A percentile compares a stretch with the other conserved stretches of the same genome.
Conservation (phyloP, 37 sponge, comb jelly and placozoan genomes). For the Oscarella lobularis region DNA sequence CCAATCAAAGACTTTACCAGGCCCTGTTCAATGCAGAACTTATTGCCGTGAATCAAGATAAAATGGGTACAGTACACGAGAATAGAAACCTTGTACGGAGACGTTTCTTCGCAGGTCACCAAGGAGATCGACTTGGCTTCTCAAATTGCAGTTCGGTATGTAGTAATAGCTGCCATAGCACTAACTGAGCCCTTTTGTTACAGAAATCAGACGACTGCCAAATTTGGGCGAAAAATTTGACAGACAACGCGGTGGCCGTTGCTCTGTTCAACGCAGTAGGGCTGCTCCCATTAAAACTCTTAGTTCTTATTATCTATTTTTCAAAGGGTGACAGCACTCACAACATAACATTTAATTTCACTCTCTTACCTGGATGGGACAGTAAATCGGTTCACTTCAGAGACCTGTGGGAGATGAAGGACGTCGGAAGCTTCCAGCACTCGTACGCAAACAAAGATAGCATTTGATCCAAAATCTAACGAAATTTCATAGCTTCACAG, state of each 20-base stretch:
- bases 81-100: no score
- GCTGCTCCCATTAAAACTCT: no score
- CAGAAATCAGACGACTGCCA: conserved; percentile 30
- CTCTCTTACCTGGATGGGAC: conserved; percentile 12
- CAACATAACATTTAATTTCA: conserved; percentile 28
- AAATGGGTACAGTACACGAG: no score
- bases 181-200: neutral
- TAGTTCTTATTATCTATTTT: neutral
- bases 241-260: conserved; percentile 33
- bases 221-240: conserved; percentile 49
- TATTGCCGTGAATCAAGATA: conserved; percentile 66
- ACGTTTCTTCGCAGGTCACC: no score
- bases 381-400: neutral
- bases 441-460: neutral
- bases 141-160: conserved; percentile 18
- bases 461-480: neutral
- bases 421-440: neutral
- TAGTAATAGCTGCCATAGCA: neutral
- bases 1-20: conserved; percentile 8
- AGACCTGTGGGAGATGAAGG: neutral
- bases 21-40: conserved; percentile 54
- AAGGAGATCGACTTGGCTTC: conserved; percentile 26
- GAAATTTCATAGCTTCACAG: neutral
- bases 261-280: conserved; percentile 63
- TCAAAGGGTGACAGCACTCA: conserved; percentile 11